phyloP scores from a whole-genome alignment of 2,888 invertebrate species.

The Auanema sp. region DNA sequence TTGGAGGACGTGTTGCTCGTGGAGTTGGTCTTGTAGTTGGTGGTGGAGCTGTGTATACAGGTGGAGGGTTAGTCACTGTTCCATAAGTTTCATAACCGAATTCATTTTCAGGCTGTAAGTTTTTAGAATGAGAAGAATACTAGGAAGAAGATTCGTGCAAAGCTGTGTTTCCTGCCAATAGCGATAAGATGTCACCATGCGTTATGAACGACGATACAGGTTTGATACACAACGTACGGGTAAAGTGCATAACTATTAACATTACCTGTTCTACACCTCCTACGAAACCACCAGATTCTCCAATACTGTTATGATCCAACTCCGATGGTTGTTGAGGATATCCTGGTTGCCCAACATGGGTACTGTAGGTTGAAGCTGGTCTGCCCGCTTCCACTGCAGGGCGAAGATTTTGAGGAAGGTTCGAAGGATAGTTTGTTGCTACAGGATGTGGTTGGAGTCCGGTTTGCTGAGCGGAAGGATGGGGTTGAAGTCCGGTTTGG shows the following conservation, averaged over 20 bases:
- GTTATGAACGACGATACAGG: too few species aligned
- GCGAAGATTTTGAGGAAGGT: too few species aligned
- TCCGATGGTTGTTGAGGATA: not conserved
- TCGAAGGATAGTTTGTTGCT: slow-evolving; percentile 5
- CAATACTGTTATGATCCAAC: slow-evolving; percentile 15
- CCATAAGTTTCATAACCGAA: slow-evolving; percentile 2
- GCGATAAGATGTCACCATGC: too few species aligned
- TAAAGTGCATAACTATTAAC: too few species aligned
- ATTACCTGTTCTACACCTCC: slow-evolving; percentile 15
- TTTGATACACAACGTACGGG: too few species aligned
- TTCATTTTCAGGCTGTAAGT: not conserved
- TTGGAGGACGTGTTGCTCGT: slow-evolving; percentile 17
- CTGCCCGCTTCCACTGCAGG: too few species aligned
- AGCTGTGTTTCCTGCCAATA: not conserved
- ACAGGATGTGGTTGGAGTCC: slow-evolving; percentile 14
- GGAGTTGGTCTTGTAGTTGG: slow-evolving; percentile 10
- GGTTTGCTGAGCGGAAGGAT: slow-evolving; percentile 8
- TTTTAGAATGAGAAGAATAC: not conserved
- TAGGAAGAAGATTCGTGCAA: not conserved
- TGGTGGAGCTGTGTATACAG: slow-evolving; percentile 14
- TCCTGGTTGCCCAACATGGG: slow-evolving; percentile 9
- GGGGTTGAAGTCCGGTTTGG: slow-evolving; percentile 5
- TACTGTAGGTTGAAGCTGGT: slow-evolving; percentile 17
- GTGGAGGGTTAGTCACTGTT: slow-evolving; percentile 20
- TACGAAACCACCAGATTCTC: slow-evolving; percentile 17